phyloP scores from a whole-genome alignment of 2,888 invertebrate genomes.

The Drosophila phalerata region DNA sequence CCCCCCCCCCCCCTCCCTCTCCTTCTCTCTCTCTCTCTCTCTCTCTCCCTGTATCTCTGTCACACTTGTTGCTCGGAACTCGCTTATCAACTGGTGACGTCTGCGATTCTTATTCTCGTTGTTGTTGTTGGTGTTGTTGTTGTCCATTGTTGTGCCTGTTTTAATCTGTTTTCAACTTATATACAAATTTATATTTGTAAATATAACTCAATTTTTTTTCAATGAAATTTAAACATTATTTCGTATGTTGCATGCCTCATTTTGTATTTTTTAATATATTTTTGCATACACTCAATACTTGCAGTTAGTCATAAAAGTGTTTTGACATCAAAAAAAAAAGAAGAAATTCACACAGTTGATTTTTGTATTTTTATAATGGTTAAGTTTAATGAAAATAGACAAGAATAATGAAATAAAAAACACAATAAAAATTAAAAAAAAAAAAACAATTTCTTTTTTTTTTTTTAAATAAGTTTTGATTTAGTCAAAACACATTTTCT shows the following conservation, averaged over 20 bases:
- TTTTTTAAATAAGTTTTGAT: too few species aligned
- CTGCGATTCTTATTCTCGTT: slow-evolving; percentile 38
- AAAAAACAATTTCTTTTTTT: too few species aligned
- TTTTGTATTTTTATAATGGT: too few species aligned
- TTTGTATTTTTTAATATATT: neutral
- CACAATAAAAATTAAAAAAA: too few species aligned
- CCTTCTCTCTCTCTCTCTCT: neutral
- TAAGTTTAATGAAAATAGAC: too few species aligned
- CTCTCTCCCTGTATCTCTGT: neutral
- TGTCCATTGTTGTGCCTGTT: slow-evolving; percentile 51
- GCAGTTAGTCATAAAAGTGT: too few species aligned
- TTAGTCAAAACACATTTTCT: too few species aligned
- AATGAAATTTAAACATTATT: slow-evolving; percentile 36
- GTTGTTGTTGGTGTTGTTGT: slow-evolving; percentile 53
- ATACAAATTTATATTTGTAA: neutral
- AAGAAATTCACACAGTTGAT: too few species aligned
- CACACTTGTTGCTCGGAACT: slow-evolving; percentile 2
- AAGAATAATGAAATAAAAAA: too few species aligned
- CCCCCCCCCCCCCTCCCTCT: neutral
- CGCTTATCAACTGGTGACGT: slow-evolving; percentile 56
- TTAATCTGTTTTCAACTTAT: slow-evolving; percentile 33
- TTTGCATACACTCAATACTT: neutral
- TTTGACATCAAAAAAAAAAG: too few species aligned
- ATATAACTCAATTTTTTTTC: slow-evolving; percentile 21
- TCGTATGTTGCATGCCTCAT: slow-evolving; percentile 18